phyloP scores from a whole-genome alignment of 2,113 vertebrate genomes.

The Desmodus rotundus region DNA sequence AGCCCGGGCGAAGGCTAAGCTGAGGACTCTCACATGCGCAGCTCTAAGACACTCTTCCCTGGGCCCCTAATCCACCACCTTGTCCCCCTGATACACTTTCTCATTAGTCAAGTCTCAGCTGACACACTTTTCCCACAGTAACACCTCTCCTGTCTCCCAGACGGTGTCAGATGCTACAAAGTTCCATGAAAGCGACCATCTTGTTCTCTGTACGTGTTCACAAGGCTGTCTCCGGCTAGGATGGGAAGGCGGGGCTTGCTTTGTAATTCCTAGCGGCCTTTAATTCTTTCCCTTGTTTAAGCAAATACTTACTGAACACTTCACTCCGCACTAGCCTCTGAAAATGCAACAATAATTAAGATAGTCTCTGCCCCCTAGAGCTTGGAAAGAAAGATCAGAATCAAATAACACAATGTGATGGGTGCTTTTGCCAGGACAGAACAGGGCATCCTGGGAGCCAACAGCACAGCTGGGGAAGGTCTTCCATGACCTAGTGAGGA shows the following conservation, averaged over 20 bases:
- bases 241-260: neutral
- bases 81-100: neutral
- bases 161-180: neutral
- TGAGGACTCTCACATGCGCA: rapidly evolving
- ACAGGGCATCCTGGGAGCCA: neutral
- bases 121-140: neutral
- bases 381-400: neutral
- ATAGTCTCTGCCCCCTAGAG: neutral
- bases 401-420: neutral
- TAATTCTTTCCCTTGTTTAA: neutral
- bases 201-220: neutral
- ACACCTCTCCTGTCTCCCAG: neutral
- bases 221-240: neutral
- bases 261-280: neutral
- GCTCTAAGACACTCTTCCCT: neutral
- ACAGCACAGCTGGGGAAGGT: neutral
- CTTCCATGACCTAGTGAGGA: neutral
- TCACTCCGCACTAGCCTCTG: neutral
- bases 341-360: neutral
- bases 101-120: neutral
- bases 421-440: neutral
- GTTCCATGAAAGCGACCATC: neutral
- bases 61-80: neutral
- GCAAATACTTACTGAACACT: neutral
- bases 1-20: neutral